phyloP scores from a whole-genome alignment of 2,797 vertebrate genomes.

The Astyanax mexicanus region DNA sequence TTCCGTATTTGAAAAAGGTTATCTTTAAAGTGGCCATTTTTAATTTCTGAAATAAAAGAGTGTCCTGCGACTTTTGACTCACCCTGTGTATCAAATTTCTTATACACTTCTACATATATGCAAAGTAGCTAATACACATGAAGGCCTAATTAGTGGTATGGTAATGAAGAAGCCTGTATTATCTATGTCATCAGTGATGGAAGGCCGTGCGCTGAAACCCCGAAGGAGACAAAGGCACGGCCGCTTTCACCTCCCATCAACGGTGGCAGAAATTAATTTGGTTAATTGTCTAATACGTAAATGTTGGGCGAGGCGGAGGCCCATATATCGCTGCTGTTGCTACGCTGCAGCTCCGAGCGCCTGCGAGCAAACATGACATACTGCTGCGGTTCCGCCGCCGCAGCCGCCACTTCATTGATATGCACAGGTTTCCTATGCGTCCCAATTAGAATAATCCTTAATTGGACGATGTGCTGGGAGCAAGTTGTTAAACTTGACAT shows the following conservation, averaged over 20 bases:
- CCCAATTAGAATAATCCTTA: slow-evolving; percentile 59
- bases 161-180: slow-evolving; percentile 76
- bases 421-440: slow-evolving; percentile 51
- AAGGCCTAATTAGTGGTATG: slow-evolving; percentile 82
- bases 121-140: slow-evolving; percentile 76
- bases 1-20: too few species aligned
- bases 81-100: too few species aligned
- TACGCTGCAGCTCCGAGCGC: slow-evolving; percentile 14
- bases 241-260: slow-evolving; percentile 59
- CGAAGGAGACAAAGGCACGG: slow-evolving; percentile 67
- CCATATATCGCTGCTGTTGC: slow-evolving; percentile 16
- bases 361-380: slow-evolving; percentile 25
- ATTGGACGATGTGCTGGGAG: slow-evolving; percentile 60
- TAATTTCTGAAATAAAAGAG: too few species aligned
- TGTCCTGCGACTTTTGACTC: too few species aligned
- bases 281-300: slow-evolving; percentile 84
- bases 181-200: slow-evolving; percentile 74
- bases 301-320: slow-evolving; percentile 58
- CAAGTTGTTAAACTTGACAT: slow-evolving; percentile 56
- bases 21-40: too few species aligned
- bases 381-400: slow-evolving; percentile 18
- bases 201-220: slow-evolving; percentile 66
- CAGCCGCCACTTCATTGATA: slow-evolving; percentile 53
- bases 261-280: slow-evolving; percentile 77
- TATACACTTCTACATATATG: slow-evolving; percentile 75